Evolutionary conservation across 2,797 vertebrate species (phyloP).

Genomic region (Centropyge bicolor): DNA sequence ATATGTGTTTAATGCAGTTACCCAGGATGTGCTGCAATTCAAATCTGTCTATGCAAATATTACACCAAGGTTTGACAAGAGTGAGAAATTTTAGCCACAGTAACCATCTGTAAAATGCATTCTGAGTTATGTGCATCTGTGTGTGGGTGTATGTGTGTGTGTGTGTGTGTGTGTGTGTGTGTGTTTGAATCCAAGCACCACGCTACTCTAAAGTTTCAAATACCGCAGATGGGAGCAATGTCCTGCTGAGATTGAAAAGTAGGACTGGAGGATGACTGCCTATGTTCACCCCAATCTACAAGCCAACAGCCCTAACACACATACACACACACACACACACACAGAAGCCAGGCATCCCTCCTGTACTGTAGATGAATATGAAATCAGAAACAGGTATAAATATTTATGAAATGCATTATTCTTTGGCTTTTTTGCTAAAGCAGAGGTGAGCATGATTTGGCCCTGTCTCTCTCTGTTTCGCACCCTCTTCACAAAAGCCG

Average conservation of each 20-base stretch:
- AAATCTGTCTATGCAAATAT: constrained; percentile 1
- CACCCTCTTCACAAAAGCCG: constrained; percentile 57
- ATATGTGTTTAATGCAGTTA: constrained; percentile 23
- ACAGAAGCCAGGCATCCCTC: constrained; percentile 22
- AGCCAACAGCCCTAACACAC: constrained; percentile 35
- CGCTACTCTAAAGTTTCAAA: constrained; percentile 33
- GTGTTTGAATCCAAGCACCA: not conserved
- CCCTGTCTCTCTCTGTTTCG: constrained; percentile 61
- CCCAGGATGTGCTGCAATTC: not conserved
- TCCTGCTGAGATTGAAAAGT: constrained; percentile 68
- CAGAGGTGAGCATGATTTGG: constrained; percentile 73
- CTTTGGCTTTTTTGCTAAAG: constrained; percentile 65
- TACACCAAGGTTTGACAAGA: constrained; percentile 12
- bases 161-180: constrained; percentile 14
- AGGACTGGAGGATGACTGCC: constrained; percentile 46
- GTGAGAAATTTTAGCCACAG: not conserved
- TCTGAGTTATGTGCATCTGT: constrained; percentile 4
- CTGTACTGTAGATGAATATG: constrained; percentile 70
- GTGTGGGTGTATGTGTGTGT: constrained; percentile 7
- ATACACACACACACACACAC: constrained; percentile 26
- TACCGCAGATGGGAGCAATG: constrained; percentile 11
- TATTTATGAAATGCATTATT: constrained; percentile 84
- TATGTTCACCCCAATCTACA: constrained; percentile 40
- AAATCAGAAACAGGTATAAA: constrained; percentile 79
- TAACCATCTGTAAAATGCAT: constrained; percentile 11